Evolutionary conservation across 2,113 vertebrate species (phyloP), one percentile per base, ranked within the genome.

Genomic region (Xiphias gladius): DNA sequence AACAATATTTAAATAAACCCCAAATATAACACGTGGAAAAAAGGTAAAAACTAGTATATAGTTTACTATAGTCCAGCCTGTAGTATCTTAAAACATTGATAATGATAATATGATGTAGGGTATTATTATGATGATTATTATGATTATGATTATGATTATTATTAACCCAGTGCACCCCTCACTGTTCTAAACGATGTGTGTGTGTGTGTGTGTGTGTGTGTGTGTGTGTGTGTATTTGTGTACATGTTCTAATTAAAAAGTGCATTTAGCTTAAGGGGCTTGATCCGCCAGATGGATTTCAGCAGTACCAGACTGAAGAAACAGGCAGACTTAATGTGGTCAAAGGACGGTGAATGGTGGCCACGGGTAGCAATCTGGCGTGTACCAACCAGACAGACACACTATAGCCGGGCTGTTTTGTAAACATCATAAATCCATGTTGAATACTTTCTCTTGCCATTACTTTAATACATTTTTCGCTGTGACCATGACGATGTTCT

Each of bases 291-390:
- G n/a, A 67, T 79, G 41, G 59, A 58, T 64, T 24, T 68, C 20
- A 79, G 52, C 65, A 64, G 43, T 17, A 48, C 64, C 65, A 46
- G 67, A 39, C 65, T 48, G 26, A 35, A 54, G 35, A 68, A 62
- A 54, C 19, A 6, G n/a, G 12, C 35, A 69, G 54, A 52, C 17
- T 14, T 35, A 35, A 57, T n/a, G 26, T 0, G 2, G 46, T 82
- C 65, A 76, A 26, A 64, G 20, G 16, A 65, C 26, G 50, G 22
- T 55, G 54, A 55, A 26, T 13, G 54, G 11, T 55, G 3, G 22
- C 10, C 39, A 28, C 8, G 9, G 52, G 14, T 11, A 20, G 5
- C n/a, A 67, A 52, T 32, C 64, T 52, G 57, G 14, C 62, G 64
- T 68, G 20, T 14, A 24, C 19, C 43, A 43, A 43, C 14, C 48